These are phyloP conservation scores for Hycleus cichorii DNA, from an alignment of 1,140 invertebrate species.

Conservation along the genomic window DNA sequence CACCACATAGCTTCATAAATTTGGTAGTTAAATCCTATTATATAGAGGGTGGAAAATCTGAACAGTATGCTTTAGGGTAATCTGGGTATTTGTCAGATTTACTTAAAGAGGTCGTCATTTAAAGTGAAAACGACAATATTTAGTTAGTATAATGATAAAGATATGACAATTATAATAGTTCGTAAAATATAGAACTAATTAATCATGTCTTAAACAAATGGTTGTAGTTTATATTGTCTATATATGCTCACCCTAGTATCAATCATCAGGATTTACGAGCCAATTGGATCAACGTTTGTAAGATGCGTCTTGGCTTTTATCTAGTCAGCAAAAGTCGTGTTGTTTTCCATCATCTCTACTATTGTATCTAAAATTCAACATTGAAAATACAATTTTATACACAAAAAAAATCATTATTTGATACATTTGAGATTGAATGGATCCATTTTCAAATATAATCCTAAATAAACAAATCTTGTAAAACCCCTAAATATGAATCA, in stretches of 20 bases:
- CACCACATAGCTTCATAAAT: too few species aligned
- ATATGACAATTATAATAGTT: slow-evolving; percentile 13
- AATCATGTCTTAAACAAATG: slow-evolving; percentile 18
- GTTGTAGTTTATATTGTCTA: slow-evolving; percentile 11
- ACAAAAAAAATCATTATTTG: too few species aligned
- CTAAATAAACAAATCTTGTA: too few species aligned
- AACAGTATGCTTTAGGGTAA: slow-evolving; percentile 6
- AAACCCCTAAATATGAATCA: too few species aligned
- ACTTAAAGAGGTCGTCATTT: slow-evolving; percentile 1
- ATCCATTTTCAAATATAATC: too few species aligned
- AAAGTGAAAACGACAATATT: slow-evolving; percentile 9
- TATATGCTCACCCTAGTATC: slow-evolving; percentile 13
- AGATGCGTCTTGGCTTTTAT: slow-evolving; percentile 13
- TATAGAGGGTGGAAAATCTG: not conserved
- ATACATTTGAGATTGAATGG: too few species aligned
- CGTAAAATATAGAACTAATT: slow-evolving; percentile 11
- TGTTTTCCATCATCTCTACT: not conserved
- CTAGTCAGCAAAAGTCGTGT: slow-evolving; percentile 15
- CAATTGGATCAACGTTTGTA: slow-evolving; percentile 10
- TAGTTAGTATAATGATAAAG: slow-evolving; percentile 17
- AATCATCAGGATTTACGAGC: slow-evolving; percentile 17
- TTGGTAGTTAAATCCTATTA: slow-evolving; percentile 1
- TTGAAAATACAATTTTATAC: slow-evolving; percentile 11
- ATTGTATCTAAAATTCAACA: slow-evolving; percentile 15
- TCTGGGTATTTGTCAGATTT: slow-evolving; percentile 12